Percentiles rank a stretch among this genome's conserved stretches.
Conservation (phyloP, 30 jellyfish, hydroid and myxozoan genomes). For the Aurelia coerulea region DNA sequence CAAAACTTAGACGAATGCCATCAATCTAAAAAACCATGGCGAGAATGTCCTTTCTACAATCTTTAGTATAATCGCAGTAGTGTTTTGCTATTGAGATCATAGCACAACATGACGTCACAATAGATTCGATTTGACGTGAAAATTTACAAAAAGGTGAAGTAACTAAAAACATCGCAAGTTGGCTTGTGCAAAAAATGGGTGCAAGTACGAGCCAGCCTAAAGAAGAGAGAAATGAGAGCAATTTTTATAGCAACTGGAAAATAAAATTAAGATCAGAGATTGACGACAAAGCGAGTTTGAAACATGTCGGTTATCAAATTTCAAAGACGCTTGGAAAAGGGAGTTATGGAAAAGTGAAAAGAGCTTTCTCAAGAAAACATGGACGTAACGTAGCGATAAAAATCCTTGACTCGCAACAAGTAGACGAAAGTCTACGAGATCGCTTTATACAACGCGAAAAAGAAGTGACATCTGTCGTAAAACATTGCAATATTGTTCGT, state of each 20-base stretch:
- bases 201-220: slow-evolving; percentile 32
- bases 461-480: slow-evolving; percentile 26
- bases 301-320: slow-evolving; percentile 56
- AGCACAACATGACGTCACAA: no score
- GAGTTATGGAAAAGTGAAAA: slow-evolving; percentile 78
- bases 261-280: not conserved
- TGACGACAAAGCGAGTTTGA: slow-evolving; percentile 45
- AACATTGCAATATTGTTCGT: slow-evolving; percentile 58
- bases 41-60: no score
- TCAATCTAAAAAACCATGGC: no score
- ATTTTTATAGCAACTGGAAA: not conserved
- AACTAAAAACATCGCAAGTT: no score
- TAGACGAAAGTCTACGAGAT: not conserved
- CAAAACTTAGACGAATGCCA: no score
- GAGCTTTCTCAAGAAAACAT: slow-evolving; percentile 53
- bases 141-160: no score
- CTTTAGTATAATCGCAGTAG: no score
- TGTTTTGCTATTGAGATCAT: no score
- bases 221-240: not conserved
- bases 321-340: slow-evolving; percentile 67
- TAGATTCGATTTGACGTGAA: no score
- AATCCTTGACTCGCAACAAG: slow-evolving; percentile 33
- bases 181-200: slow-evolving; percentile 17
- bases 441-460: slow-evolving; percentile 58
- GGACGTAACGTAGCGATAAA: slow-evolving; percentile 58